phyloP scores from a whole-genome alignment of 2,888 invertebrate species.

The Physocephala rufipes region DNA sequence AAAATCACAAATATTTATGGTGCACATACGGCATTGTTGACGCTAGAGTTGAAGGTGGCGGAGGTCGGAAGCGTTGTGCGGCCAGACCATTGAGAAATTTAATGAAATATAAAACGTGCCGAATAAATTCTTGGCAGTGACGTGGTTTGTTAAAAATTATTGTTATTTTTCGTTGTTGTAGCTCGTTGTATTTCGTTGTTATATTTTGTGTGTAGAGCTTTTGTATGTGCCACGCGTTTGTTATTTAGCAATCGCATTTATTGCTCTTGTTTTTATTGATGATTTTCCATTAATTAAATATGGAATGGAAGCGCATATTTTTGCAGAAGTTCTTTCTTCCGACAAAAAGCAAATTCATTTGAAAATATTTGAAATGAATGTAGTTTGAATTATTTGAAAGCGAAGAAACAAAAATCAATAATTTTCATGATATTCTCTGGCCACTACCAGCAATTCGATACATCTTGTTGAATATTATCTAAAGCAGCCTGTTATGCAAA shows the following conservation, averaged over 20 bases:
- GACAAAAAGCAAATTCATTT: too few species aligned
- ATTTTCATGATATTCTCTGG: too few species aligned
- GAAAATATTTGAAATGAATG: neutral
- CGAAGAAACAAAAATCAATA: too few species aligned
- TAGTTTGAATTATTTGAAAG: neutral
- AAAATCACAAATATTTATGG: neutral
- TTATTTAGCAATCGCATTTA: neutral
- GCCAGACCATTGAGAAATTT: slow-evolving; percentile 5
- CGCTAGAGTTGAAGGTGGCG: neutral
- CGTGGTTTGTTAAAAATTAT: neutral
- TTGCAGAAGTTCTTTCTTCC: too few species aligned
- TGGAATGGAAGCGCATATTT: too few species aligned
- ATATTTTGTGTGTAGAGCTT: slow-evolving; percentile 35
- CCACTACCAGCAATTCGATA: too few species aligned
- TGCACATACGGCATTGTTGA: too few species aligned
- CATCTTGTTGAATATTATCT: too few species aligned
- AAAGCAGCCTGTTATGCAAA: too few species aligned
- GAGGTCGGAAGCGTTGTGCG: too few species aligned
- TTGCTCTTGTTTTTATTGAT: neutral
- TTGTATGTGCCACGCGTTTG: slow-evolving; percentile 19
- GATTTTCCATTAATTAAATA: too few species aligned
- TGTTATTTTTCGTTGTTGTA: slow-evolving; percentile 10
- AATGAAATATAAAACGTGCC: slow-evolving; percentile 15
- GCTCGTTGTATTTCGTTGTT: slow-evolving; percentile 22
- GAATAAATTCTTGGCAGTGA: neutral